These are phyloP conservation scores for Euschistus heros DNA, from an alignment of 1,140 invertebrate species.

Conservation along the genomic window DNA sequence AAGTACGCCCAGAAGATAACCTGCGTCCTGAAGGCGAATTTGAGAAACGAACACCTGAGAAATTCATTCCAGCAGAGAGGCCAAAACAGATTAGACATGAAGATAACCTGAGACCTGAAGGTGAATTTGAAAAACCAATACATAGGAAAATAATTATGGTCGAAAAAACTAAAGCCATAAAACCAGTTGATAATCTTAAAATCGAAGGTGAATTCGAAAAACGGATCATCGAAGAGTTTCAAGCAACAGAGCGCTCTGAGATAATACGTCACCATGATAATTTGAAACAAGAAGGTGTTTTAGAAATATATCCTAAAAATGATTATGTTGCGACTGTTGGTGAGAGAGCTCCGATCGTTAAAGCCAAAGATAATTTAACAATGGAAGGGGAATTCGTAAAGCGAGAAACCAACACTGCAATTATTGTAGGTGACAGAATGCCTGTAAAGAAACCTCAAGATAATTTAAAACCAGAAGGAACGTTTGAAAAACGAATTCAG, in stretches of 20 bases:
- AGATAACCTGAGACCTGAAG: conserved; percentile 46
- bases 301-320: conserved; percentile 28
- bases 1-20: conserved; percentile 50
- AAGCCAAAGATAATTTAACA: conserved; percentile 38
- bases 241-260: conserved; percentile 44
- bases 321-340: conserved; percentile 29
- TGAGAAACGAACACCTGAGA: conserved; percentile 34
- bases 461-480: conserved; percentile 44
- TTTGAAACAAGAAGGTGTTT: conserved; percentile 52
- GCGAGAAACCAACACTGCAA: conserved; percentile 29
- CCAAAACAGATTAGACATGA: conserved; percentile 46
- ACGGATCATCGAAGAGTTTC: conserved; percentile 31
- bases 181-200: conserved; percentile 48
- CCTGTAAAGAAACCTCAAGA: conserved; percentile 34
- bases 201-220: conserved; percentile 38
- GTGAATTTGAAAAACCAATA: conserved; percentile 40
- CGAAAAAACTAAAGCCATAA: conserved; percentile 33
- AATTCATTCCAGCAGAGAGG: conserved; percentile 32
- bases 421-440: conserved; percentile 32
- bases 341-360: conserved; percentile 37
- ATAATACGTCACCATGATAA: conserved; percentile 52
- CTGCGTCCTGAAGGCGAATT: conserved; percentile 50
- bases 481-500: conserved; percentile 39
- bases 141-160: conserved; percentile 22
- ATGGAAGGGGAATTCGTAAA: conserved; percentile 51